phyloP scores from a whole-genome alignment of 2,797 vertebrate species.

The Xerus rutilus region DNA sequence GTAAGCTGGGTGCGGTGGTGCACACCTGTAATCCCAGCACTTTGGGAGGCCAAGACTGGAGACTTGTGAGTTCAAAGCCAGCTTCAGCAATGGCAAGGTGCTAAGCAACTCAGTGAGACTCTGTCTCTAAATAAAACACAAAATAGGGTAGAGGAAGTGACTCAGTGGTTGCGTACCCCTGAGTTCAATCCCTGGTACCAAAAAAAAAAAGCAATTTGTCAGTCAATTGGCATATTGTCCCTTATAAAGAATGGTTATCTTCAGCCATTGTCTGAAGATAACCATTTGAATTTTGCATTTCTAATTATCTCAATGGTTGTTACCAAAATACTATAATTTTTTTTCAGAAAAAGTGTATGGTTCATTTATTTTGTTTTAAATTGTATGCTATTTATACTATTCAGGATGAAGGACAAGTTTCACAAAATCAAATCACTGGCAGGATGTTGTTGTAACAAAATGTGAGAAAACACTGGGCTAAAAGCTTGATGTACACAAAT shows the following conservation, averaged over 20 bases:
- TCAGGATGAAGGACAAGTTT: neutral
- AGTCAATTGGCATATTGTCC: neutral
- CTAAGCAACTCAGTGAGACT: too few relatives aligned
- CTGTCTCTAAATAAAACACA: too few relatives aligned
- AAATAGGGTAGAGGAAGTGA: too few relatives aligned
- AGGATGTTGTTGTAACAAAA: constrained; percentile 4
- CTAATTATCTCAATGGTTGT: constrained; percentile 37
- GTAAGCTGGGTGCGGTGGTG: too few relatives aligned
- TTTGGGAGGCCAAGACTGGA: too few relatives aligned
- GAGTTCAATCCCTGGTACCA: too few relatives aligned
- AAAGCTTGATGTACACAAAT: constrained; percentile 60
- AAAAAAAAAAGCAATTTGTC: neutral
- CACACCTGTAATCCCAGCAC: too few relatives aligned
- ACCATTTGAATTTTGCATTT: constrained; percentile 35
- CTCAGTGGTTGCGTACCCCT: too few relatives aligned
- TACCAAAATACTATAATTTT: neutral
- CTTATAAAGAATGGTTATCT: neutral
- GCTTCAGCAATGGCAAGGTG: too few relatives aligned
- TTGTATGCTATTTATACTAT: neutral
- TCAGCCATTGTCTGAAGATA: neutral
- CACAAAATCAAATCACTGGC: constrained; percentile 43
- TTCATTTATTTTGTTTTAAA: constrained; percentile 37
- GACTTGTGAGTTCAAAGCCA: too few relatives aligned
- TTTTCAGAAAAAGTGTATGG: neutral
- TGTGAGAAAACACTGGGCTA: neutral